A percentile compares a stretch with the other conserved stretches of the same genome.
phyloP scores from a whole-genome alignment of 2,113 vertebrate species.

The Laticauda laticaudata region DNA sequence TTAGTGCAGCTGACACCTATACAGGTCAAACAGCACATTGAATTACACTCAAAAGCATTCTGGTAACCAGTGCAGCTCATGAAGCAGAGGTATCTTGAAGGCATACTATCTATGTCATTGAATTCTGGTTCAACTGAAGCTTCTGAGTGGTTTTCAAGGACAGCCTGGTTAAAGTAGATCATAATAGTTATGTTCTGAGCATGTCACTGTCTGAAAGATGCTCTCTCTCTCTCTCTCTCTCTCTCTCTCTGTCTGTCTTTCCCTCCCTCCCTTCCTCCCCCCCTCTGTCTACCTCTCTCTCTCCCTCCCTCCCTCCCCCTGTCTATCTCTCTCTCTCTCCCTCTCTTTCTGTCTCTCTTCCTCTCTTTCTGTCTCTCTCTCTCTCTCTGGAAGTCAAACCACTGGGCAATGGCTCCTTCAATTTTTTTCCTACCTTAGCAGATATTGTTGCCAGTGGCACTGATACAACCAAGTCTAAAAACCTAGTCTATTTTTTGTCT shows the following conservation, averaged over 20 bases:
- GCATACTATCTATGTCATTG: background rate
- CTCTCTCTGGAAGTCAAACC: background rate
- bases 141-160: background rate
- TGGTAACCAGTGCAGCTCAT: background rate
- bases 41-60: background rate
- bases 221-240: no score
- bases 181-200: background rate
- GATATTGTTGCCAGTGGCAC: background rate
- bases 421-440: background rate
- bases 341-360: no score
- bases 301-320: no score
- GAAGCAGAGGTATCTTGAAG: background rate
- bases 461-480: background rate
- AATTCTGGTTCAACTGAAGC: background rate
- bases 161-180: background rate
- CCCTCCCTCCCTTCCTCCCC: no score
- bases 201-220: background rate
- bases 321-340: no score
- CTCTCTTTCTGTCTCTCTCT: no score
- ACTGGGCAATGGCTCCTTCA: background rate
- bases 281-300: no score
- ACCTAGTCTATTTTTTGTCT: background rate
- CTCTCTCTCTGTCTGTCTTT: no score
- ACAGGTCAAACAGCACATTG: background rate
- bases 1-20: background rate